phyloP scores from a whole-genome alignment of 2,113 vertebrate species.

The Galemys pyrenaicus region DNA sequence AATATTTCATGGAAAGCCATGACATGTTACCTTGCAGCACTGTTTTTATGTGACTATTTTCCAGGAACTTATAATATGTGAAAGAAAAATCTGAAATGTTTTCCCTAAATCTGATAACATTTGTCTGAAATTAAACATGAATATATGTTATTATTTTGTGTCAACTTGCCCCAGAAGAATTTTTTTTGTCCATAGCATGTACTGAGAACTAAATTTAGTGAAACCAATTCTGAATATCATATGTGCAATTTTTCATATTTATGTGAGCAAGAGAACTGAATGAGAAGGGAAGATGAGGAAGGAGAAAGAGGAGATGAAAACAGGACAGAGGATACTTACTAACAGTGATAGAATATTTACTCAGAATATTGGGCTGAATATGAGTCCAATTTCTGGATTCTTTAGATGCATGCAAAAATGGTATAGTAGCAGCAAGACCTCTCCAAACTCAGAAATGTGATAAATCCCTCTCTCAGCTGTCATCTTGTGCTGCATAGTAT shows the following conservation, averaged over 20 bases:
- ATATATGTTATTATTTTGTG: background rate
- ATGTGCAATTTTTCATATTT: background rate
- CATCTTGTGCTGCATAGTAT: background rate
- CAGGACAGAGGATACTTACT: background rate
- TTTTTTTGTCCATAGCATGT: background rate
- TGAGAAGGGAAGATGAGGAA: background rate
- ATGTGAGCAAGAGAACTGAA: background rate
- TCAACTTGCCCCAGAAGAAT: background rate
- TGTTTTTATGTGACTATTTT: slow-evolving; percentile 41
- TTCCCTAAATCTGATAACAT: background rate
- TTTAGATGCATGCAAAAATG: background rate
- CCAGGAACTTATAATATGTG: background rate
- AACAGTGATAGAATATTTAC: background rate
- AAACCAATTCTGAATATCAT: background rate
- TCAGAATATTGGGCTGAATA: background rate
- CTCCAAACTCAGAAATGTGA: background rate
- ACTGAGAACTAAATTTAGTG: background rate
- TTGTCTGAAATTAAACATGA: slow-evolving; percentile 7
- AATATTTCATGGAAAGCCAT: background rate
- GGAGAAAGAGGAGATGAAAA: background rate
- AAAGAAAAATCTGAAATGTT: slow-evolving; percentile 34
- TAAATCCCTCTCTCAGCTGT: background rate
- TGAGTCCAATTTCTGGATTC: background rate
- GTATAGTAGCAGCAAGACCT: background rate
- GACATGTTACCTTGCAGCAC: background rate